Conservation (phyloP, 2,797 vertebrate species). For the Ctenosaura bakeri region DNA sequence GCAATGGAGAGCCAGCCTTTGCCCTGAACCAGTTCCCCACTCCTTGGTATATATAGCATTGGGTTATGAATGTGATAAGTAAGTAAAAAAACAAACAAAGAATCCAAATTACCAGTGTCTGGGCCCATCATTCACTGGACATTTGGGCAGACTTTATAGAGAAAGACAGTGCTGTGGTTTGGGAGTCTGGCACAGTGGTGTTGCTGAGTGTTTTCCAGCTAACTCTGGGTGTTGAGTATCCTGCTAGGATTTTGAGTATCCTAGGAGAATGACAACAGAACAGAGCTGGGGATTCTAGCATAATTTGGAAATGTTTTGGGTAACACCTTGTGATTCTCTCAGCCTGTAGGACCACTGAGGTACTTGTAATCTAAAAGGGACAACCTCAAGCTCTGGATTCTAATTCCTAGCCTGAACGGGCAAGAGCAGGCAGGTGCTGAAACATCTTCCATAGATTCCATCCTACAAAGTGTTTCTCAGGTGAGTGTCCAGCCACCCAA, state of each 20-base stretch:
- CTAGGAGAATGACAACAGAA: neutral
- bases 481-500: neutral
- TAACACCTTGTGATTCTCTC: too few species aligned
- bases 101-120: neutral
- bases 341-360: too few species aligned
- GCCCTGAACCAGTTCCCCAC: too few species aligned
- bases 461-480: too few species aligned
- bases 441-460: too few species aligned
- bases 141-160: neutral
- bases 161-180: neutral
- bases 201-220: neutral
- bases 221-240: too few species aligned
- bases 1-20: neutral
- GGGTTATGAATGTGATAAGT: neutral
- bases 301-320: too few species aligned
- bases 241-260: too few species aligned
- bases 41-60: neutral
- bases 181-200: neutral
- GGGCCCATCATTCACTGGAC: neutral
- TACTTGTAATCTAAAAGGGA: too few species aligned
- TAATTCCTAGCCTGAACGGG: neutral
- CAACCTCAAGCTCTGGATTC: neutral
- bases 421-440: neutral
- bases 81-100: neutral
- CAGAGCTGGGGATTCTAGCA: neutral